These are phyloP conservation scores for Gyps fulvus DNA, from an alignment of 2,113 vertebrate species.

Conservation along the genomic window DNA sequence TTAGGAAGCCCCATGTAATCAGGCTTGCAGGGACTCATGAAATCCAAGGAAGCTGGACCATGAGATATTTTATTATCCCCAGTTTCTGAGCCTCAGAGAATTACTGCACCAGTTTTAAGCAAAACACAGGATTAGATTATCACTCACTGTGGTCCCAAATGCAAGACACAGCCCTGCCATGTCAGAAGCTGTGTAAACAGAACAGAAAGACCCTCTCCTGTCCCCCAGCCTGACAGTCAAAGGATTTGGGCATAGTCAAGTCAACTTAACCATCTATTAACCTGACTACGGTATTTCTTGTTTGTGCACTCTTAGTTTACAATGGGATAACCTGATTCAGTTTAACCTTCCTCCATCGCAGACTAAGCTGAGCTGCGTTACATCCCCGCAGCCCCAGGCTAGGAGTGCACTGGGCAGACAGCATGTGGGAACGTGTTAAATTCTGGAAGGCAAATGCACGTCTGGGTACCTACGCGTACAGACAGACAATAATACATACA, in stretches of 20 bases:
- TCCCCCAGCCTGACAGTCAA: not conserved
- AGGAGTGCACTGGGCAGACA: not conserved
- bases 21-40: not conserved
- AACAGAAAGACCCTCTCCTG: not conserved
- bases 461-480: not conserved
- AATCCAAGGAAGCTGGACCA: not conserved
- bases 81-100: not conserved
- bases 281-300: not conserved
- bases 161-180: not conserved
- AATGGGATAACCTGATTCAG: not conserved
- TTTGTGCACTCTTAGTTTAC: not conserved
- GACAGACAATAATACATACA: not conserved
- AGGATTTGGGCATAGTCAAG: not conserved
- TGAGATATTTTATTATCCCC: not conserved
- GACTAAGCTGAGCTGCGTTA: not conserved
- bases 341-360: not conserved
- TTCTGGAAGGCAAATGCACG: not conserved
- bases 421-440: not conserved
- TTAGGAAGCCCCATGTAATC: not conserved
- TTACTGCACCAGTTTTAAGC: not conserved
- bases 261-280: not conserved
- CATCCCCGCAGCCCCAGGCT: not conserved
- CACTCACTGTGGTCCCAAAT: not conserved
- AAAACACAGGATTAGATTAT: not conserved
- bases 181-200: not conserved